Evolutionary conservation across 1,140 invertebrate genomes (phyloP).

Genomic region (Brachionus manjavacas): DNA sequence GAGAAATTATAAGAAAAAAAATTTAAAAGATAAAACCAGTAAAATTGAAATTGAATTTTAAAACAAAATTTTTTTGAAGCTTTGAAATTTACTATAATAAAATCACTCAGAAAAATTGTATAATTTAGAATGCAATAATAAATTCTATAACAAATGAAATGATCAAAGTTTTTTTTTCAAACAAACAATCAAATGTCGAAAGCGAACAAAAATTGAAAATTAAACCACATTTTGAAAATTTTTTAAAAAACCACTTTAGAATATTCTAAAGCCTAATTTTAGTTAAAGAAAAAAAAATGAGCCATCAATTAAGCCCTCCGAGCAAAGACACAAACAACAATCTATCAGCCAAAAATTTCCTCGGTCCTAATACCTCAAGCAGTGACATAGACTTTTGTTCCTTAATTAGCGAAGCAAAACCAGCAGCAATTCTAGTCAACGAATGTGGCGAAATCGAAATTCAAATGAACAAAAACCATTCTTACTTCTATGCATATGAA

Average conservation of each 20-base stretch:
- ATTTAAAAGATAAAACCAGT: too few relatives aligned
- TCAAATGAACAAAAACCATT: slow-evolving; percentile 42
- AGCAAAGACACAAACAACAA: slow-evolving; percentile 40
- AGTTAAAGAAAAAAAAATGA: background rate
- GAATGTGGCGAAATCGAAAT: slow-evolving; percentile 41
- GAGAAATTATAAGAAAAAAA: too few relatives aligned
- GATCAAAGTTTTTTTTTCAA: background rate
- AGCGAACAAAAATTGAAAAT: slow-evolving; percentile 7
- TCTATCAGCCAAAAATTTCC: background rate
- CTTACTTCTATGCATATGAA: slow-evolving; percentile 35
- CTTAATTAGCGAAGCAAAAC: slow-evolving; percentile 39
- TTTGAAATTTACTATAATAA: background rate
- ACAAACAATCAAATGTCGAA: background rate
- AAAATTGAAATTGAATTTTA: background rate
- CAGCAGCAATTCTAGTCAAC: slow-evolving; percentile 37
- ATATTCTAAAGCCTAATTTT: background rate
- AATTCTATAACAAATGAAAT: background rate
- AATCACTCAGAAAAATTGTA: background rate
- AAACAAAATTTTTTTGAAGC: background rate
- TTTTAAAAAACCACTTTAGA: background rate
- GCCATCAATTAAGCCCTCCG: background rate
- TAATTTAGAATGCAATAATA: background rate
- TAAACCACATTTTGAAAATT: background rate
- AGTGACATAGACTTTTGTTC: slow-evolving; percentile 37
- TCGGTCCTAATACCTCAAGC: slow-evolving; percentile 1